Base-by-base conservation (phyloP, 2,113 vertebrate genomes). In the Megaleporinus macrocephalus region DNA sequence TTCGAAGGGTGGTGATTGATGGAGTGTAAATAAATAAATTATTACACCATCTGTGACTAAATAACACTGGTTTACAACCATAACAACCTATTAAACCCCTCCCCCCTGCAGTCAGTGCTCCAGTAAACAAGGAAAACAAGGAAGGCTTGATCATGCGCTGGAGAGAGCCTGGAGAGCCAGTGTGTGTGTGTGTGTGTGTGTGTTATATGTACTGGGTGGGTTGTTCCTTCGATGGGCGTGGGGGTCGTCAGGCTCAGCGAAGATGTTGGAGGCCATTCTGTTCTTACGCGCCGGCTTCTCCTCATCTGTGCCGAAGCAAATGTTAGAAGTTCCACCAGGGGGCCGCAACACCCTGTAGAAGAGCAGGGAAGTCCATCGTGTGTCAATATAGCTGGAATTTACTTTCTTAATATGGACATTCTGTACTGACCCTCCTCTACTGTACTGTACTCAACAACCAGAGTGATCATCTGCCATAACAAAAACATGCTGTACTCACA, bases 251-350 rank as follows among this genome's bases (percentile, higher is more conserved):
- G 97, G 94, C 83, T 95, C 96, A 57, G 95, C 97, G 79, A 99
- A 99, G 93, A 99, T 99, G 92, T 89, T 97, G 81, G 98, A 99
- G 82, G 95, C 97, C 95, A 98, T 98, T 88, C 96, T 99, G 92
- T 97, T 96, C 92, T 95, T 96, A 86, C 96, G 93, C 76, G 93
- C 94, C 57, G 94, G 90, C 1, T 96, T 90, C 72, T 96, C 90
- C 0, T 97, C 97, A 30, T 94, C 94, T 79, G 91, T 82, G 78
- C 97, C 97, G 55, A 98, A 89, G 27, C 94, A 93, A 88, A 99
- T 96, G 92, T 95, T 99, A 86, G 98, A 97, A 11, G 94, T 95
- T 2, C 98, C 98, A 0, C 98, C 98, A 0, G 98, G 98, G 83
- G 98, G 98, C 84, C 97, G 94, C 92, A 99, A 94, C 85, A 99